A percentile compares a stretch with the other conserved stretches of the same genome.
Evolutionary conservation across 2,113 vertebrate genomes (phyloP).

Genomic region (Procavia capensis): DNA sequence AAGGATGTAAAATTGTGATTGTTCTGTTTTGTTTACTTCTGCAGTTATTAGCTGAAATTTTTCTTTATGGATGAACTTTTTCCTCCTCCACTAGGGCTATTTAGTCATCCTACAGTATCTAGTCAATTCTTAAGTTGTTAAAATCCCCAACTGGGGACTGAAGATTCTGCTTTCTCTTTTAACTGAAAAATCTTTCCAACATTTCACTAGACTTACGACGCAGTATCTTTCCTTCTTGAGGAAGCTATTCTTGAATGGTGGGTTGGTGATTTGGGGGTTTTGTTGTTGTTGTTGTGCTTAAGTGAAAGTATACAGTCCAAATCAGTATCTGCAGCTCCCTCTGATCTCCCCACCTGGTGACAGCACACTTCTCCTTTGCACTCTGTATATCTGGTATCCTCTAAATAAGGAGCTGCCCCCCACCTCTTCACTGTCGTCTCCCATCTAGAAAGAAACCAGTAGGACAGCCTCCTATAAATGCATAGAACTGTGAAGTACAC

Average conservation of each 20-base stretch:
- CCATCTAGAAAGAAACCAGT: too few relatives aligned
- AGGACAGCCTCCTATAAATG: too few relatives aligned
- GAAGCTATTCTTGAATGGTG: conserved; percentile 32
- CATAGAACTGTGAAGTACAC: too few relatives aligned
- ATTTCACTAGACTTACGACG: conserved; percentile 5
- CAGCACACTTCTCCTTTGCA: too few relatives aligned
- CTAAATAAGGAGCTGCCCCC: too few relatives aligned
- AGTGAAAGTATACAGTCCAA: too few relatives aligned
- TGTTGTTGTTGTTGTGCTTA: too few relatives aligned
- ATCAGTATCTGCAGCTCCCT: too few relatives aligned
- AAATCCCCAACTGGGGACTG: background rate
- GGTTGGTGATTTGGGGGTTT: conserved; percentile 42
- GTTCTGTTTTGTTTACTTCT: conserved; percentile 27
- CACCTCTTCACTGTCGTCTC: too few relatives aligned
- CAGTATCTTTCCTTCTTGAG: conserved; percentile 18
- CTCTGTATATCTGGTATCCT: too few relatives aligned
- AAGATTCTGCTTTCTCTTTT: conserved; percentile 24
- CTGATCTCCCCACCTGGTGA: too few relatives aligned
- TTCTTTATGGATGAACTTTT: background rate
- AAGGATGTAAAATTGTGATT: background rate
- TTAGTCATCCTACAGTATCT: conserved; percentile 37
- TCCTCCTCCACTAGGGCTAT: background rate
- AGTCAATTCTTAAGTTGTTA: background rate
- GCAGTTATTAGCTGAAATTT: conserved; percentile 35
- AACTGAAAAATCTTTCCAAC: background rate